Evolutionary conservation across 23 tunicate genomes (phyloP), one percentile per base, ranked within the genome.

Genomic region (Styela plicata): DNA sequence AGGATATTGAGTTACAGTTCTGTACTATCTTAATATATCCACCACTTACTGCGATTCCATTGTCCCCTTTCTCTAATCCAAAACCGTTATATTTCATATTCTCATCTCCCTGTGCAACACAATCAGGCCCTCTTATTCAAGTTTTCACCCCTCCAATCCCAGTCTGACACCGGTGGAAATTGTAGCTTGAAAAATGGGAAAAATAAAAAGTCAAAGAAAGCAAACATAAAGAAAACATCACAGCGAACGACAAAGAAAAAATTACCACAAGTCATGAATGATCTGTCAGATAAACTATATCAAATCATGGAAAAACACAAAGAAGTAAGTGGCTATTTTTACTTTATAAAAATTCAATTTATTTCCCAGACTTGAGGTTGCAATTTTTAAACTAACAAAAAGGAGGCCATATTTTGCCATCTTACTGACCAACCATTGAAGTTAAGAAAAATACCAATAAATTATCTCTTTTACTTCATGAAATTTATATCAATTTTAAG

Each of bases 291-390:
- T 68, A 94, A 94, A 70, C 88, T 94, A 24, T 89, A 94, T 69
- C 90, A 86, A 63, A 84, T 89, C 23, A 94, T 94, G 98, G 95
- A 94, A 82, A 89, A 89, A 64, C 98, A 94, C 82, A 89, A 87
- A 75, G 98, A 94, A 86, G 98, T 93, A 28, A 24, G 85, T 61
- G 10, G 16, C 18, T 18, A 24, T 77, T 80, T 31, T 64, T 65
- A n/a, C n/a, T n/a, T n/a, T n/a, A n/a, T n/a, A n/a, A n/a, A n/a
- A n/a, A n/a, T n/a, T n/a, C n/a, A n/a, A n/a, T n/a, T n/a, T n/a
- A n/a, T n/a, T n/a, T n/a, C n/a, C n/a, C n/a, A n/a, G n/a, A n/a
- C n/a, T n/a, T n/a, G n/a, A n/a, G n/a, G n/a, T n/a, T n/a, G n/a
- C n/a, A n/a, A n/a, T n/a, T n/a, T n/a, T n/a, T n/a, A n/a, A n/a